Base-by-base conservation (phyloP, 2,113 vertebrate genomes). In the Hymenochirus boettgeri region DNA sequence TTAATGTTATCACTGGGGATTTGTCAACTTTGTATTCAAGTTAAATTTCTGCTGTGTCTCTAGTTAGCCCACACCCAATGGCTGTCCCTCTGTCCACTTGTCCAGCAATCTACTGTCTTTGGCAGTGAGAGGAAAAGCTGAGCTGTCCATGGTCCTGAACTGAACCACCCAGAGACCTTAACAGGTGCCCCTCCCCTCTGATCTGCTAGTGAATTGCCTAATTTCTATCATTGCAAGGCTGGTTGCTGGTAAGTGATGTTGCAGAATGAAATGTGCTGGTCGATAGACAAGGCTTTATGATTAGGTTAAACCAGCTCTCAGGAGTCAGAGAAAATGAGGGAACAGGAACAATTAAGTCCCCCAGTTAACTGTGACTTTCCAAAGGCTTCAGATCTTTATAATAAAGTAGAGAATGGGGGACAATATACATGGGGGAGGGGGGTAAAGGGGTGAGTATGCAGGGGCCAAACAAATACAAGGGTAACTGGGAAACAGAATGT, bases 221-320 rank as follows among this genome's bases (percentile, higher is more conserved):
- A 24, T 65, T 61, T 24, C 46, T 57, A 59, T 1, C 33, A 10
- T 73, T 18, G 67, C 9, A 70, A 9, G 0, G 71, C 77, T 22
- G 60, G 31, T 47, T 21, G 58, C 61, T 33, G 54, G 46, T 64
- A 19, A 53, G 55, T 26, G 75, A 66, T 50, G 57, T 12, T 15
- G 71, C 31, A 50, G 61, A 76, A 70, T 50, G 73, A 74, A 53
- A 42, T 57, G 23, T 2, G 17, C 29, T 25, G 54, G 61, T 78
- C 75, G 7, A 74, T 71, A n/a, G 74, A 62, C 76, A 52, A 46
- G 57, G 4, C 2, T 73, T 62, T 71, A 80, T 80, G 77, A 77
- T 69, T 4, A 39, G 72, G 45, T 22, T 61, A 7, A 61, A 48
- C 4, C 65, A 5, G 17, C 39, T 3, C 57, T 7, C 2, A 13